Percentiles rank a stretch among this genome's conserved stretches.
Conservation (phyloP, 1,140 invertebrate species). For the Anagrus nilaparvatae region DNA sequence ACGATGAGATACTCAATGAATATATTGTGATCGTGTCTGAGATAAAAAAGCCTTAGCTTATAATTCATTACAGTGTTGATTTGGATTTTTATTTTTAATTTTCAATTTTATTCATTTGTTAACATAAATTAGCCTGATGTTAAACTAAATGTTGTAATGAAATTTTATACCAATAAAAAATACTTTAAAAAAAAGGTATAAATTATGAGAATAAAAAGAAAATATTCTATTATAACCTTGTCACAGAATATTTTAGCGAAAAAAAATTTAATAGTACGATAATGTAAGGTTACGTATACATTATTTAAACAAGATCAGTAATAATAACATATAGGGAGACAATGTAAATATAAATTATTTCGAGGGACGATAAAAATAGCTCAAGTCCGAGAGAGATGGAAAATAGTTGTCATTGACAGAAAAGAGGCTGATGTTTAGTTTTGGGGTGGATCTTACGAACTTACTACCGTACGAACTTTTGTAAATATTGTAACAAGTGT, state of each 20-base stretch:
- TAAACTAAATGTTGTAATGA: too few species aligned
- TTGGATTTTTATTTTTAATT: too few species aligned
- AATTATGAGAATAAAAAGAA: not conserved
- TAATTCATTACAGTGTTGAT: too few species aligned
- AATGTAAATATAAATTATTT: conserved; percentile 9
- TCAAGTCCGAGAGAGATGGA: conserved; percentile 17
- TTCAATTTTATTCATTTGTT: too few species aligned
- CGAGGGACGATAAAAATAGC: not conserved
- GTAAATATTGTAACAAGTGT: conserved; percentile 45
- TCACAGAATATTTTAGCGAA: not conserved
- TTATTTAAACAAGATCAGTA: too few species aligned
- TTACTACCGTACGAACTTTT: conserved; percentile 35
- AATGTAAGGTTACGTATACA: not conserved
- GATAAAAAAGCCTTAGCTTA: too few species aligned
- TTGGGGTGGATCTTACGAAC: conserved; percentile 24
- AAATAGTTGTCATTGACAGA: conserved; percentile 34
- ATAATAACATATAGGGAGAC: too few species aligned
- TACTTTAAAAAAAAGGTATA: too few species aligned
- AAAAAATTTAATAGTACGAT: not conserved
- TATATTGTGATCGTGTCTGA: too few species aligned
- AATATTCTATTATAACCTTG: not conserved
- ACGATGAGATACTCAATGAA: too few species aligned
- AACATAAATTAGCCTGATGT: too few species aligned
- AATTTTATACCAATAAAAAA: too few species aligned
- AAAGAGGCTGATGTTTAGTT: conserved; percentile 24